Evolutionary conservation across 2,113 vertebrate species (phyloP).

Genomic region (Synchiropus splendidus): DNA sequence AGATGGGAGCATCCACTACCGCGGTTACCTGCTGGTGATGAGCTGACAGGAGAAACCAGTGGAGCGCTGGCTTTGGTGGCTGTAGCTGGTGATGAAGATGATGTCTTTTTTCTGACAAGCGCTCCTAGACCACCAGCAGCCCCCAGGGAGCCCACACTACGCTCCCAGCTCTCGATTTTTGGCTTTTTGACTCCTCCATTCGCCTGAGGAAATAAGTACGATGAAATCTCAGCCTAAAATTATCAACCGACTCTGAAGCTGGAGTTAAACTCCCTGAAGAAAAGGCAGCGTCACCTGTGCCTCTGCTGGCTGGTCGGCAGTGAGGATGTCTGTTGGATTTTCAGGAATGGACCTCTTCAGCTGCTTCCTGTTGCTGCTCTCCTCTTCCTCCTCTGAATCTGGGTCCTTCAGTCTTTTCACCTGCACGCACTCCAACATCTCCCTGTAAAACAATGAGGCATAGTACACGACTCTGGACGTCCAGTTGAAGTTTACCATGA

Average conservation of each 20-base stretch:
- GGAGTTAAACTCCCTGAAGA: too few species aligned
- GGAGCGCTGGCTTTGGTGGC: slow-evolving; percentile 13
- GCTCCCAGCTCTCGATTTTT: slow-evolving; percentile 74
- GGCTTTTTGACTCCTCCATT: slow-evolving; percentile 56
- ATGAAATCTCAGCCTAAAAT: background rate
- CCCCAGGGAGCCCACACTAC: slow-evolving; percentile 68
- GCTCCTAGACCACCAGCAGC: slow-evolving; percentile 54
- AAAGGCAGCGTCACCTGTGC: slow-evolving; percentile 25
- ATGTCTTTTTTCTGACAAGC: slow-evolving; percentile 64
- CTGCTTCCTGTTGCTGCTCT: slow-evolving; percentile 6
- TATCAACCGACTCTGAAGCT: too few species aligned
- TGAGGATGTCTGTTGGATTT: slow-evolving; percentile 79
- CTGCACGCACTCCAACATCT: slow-evolving; percentile 75
- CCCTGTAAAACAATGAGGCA: slow-evolving; percentile 56
- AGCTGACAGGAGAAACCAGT: slow-evolving; percentile 1
- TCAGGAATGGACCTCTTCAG: fast-evolving
- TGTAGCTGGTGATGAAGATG: background rate
- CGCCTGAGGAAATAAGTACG: slow-evolving; percentile 28
- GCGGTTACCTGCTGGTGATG: slow-evolving; percentile 35
- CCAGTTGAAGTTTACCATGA: background rate
- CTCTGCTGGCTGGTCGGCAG: slow-evolving; percentile 48
- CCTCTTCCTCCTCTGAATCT: slow-evolving; percentile 69
- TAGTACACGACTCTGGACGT: too few species aligned
- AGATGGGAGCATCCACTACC: background rate
- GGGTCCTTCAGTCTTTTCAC: slow-evolving; percentile 75